Percentiles rank a stretch among this genome's conserved stretches.
Evolutionary conservation across 2,113 vertebrate genomes (phyloP).

Genomic region (Odontesthes bonariensis): DNA sequence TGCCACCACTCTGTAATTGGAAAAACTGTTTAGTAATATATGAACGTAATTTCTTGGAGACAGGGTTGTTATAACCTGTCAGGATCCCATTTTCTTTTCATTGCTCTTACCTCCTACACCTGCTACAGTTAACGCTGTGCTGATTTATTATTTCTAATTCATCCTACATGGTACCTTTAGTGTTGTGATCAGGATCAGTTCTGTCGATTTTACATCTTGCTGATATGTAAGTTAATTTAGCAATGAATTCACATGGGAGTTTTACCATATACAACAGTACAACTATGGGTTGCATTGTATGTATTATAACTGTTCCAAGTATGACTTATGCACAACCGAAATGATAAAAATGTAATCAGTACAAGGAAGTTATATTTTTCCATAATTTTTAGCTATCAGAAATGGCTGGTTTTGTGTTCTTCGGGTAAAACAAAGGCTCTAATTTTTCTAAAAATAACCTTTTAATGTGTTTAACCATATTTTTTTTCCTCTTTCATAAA

Average conservation of each 20-base stretch:
- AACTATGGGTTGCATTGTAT: neutral
- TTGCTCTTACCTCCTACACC: constrained; percentile 11
- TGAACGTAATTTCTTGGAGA: constrained; percentile 26
- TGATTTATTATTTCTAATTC: constrained; percentile 34
- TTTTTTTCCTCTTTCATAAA: constrained; percentile 43
- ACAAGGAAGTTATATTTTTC: constrained; percentile 9
- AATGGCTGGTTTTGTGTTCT: constrained; percentile 16
- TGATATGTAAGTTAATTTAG: neutral
- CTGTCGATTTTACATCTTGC: constrained; percentile 2
- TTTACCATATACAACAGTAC: neutral
- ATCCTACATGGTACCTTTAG: constrained; percentile 6
- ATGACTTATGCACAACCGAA: neutral
- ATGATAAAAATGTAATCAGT: constrained; percentile 10
- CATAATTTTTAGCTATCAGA: constrained; percentile 21
- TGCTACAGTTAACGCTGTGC: constrained; percentile 14
- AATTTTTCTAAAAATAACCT: constrained; percentile 49
- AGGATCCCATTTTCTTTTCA: constrained; percentile 1
- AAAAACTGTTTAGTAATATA: constrained; percentile 31
- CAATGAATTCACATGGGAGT: neutral
- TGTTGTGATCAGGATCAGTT: constrained; percentile 19
- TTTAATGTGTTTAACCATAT: constrained; percentile 28
- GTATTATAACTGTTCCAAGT: neutral
- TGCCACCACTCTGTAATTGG: constrained; percentile 18
- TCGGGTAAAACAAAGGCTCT: constrained; percentile 18
- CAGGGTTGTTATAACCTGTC: constrained; percentile 26